A percentile compares a stretch with the other conserved stretches of the same genome.
Conservation (phyloP, 1,140 invertebrate species). For the Nebria ingens region DNA sequence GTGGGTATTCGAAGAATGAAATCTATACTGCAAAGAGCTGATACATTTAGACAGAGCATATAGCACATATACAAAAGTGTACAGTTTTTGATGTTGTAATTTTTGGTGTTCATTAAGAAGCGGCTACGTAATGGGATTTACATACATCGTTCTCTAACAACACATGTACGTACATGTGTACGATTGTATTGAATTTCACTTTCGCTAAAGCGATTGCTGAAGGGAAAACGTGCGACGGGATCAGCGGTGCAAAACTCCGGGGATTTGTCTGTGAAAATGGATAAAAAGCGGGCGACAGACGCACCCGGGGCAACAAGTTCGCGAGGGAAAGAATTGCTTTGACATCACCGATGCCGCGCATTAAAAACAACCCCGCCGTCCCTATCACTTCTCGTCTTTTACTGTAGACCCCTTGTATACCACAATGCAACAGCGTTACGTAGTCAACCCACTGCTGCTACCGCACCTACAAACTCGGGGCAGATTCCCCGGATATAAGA, state of each 20-base stretch:
- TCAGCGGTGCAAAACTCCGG: background rate
- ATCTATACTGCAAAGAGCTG: too few species aligned
- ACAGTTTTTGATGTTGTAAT: too few species aligned
- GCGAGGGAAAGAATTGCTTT: conserved; percentile 8
- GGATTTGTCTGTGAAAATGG: conserved; percentile 1
- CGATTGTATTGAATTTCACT: conserved; percentile 9
- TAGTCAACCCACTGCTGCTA: background rate
- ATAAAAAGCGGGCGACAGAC: conserved; percentile 8
- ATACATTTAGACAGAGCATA: too few species aligned
- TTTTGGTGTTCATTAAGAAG: background rate
- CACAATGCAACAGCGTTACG: background rate
- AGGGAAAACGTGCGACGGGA: background rate
- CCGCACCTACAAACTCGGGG: background rate
- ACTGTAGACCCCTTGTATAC: background rate
- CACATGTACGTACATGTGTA: background rate
- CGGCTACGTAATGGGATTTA: background rate
- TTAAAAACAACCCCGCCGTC: background rate
- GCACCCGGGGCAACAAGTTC: conserved; percentile 5
- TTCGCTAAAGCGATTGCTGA: background rate
- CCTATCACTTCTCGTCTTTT: background rate
- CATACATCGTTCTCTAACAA: background rate
- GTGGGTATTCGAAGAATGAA: too few species aligned
- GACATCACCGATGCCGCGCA: background rate
- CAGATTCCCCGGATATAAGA: conserved; percentile 9
- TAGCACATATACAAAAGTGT: too few species aligned